Evolutionary conservation across 2,888 invertebrate species (phyloP).

Genomic region (Encarsia formosa): DNA sequence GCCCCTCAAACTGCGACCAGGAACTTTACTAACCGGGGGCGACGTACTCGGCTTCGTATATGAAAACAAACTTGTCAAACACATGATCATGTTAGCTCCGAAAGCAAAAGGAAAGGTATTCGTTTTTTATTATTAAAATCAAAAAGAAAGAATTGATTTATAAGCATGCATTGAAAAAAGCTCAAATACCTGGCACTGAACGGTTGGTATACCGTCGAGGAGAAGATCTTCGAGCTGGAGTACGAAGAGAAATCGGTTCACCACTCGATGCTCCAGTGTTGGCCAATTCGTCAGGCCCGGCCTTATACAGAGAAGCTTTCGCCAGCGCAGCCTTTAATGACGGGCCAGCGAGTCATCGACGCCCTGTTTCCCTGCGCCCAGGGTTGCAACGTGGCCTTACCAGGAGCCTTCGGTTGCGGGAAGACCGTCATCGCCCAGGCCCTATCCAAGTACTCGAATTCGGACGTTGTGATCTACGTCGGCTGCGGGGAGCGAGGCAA

Average conservation of each 20-base stretch:
- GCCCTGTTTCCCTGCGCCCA: conserved; percentile 96
- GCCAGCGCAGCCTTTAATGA: conserved; percentile 92
- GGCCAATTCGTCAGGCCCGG: conserved; percentile 95
- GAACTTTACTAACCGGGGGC: conserved; percentile 93
- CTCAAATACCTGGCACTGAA: conserved; percentile 86
- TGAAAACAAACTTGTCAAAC: conserved; percentile 94
- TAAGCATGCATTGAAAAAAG: conserved; percentile 2
- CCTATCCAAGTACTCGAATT: conserved; percentile 69
- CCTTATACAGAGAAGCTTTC: conserved; percentile 92
- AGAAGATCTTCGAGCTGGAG: conserved; percentile 90
- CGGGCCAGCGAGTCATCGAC: conserved; percentile 95
- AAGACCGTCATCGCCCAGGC: conserved; percentile 73
- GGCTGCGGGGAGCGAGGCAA: conserved; percentile 72
- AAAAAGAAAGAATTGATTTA: too few species aligned
- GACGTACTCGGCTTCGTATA: conserved; percentile 91
- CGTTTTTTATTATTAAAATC: too few species aligned
- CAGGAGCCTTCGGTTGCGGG: conserved; percentile 76
- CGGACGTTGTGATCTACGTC: conserved; percentile 70
- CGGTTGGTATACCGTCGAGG: conserved; percentile 88
- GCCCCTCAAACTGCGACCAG: conserved; percentile 73
- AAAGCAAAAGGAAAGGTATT: conserved; percentile 78
- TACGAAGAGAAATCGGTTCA: conserved; percentile 87
- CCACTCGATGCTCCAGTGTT: conserved; percentile 93
- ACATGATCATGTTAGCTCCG: conserved; percentile 88
- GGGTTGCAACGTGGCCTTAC: conserved; percentile 75